Evolutionary conservation across 2,888 invertebrate genomes (phyloP), one percentile per base, ranked within the genome.

Genomic region (Drosophila kanekoi): DNA sequence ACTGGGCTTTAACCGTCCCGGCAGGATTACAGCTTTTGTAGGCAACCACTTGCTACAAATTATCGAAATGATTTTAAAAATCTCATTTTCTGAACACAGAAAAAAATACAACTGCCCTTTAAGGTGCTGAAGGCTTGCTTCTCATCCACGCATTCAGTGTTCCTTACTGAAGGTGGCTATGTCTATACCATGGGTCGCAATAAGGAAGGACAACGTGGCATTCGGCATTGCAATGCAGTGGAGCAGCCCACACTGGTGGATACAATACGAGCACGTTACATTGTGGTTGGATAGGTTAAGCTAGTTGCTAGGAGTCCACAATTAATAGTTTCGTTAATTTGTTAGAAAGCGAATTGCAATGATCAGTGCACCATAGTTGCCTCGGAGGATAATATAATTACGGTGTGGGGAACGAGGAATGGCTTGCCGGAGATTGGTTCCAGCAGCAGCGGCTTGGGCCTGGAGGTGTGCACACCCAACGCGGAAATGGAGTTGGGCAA

Each of bases 181-280:
- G 93, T 95, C 10, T 93, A 94, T 63, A 94, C 95, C 3, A 93
- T 95, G 91, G 96, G 96, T 0, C 92, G 93, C n/a, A 95, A 95
- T 89, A 89, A 91, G 1, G 94, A 94, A 56, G 95, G 94, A 4
- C 95, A 96, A 86, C 92, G 95, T 1, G 95, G 95, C 14, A 92
- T 92, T 40, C 89, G 92, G 0, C 92, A 92, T 61, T 91, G 90
- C 43, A 89, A 81, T 60, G 38, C 72, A 0, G 71, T 88, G 11
- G 90, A 90, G 18, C 70, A 87, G 6, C 87, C 90, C 28, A 90
- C 91, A 5, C 32, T 92, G 45, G 93, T 92, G 11, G 90, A 91
- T 6, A 79, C 88, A 40, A 89, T 92, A 49, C 88, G 89, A 45
- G 87, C 92, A 52, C 89, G 91, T 47, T 91, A 89, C 61, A 89